Conservation (phyloP, 2,888 invertebrate genomes). For the Calliphora vomitoria region DNA sequence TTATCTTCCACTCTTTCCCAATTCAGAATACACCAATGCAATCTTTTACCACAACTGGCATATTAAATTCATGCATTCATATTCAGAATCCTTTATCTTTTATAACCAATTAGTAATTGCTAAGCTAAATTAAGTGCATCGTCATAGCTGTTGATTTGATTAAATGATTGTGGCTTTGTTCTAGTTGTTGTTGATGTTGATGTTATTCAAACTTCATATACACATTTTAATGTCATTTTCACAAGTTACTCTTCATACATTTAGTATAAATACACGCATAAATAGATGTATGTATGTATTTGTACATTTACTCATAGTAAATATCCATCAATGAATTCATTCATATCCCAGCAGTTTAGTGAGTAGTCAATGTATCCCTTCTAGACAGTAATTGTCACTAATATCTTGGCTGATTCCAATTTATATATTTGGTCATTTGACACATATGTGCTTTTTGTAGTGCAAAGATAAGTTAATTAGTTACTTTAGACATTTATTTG, state of each 20-base stretch:
- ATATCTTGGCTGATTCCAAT: no score
- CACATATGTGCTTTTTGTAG: no score
- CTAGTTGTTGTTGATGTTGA: neutral
- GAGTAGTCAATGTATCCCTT: no score
- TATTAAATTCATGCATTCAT: neutral
- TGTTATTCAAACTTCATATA: neutral
- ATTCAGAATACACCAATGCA: neutral
- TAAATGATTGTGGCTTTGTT: slow-evolving; percentile 50
- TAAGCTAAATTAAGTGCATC: slow-evolving; percentile 48
- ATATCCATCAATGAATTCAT: no score
- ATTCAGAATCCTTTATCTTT: slow-evolving; percentile 28
- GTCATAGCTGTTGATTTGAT: slow-evolving; percentile 59
- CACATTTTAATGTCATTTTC: neutral
- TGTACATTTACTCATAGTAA: no score
- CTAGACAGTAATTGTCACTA: no score
- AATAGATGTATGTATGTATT: neutral
- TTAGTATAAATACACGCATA: neutral
- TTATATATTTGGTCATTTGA: no score
- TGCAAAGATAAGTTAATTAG: no score
- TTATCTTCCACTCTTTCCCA: no score
- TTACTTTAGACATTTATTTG: no score
- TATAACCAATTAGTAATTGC: slow-evolving; percentile 43
- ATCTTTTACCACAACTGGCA: neutral
- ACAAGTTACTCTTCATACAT: neutral
- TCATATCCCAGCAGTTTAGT: no score